These are phyloP conservation scores for Cephus pygmeus DNA, from an alignment of 2,888 invertebrate species.

Conservation along the genomic window DNA sequence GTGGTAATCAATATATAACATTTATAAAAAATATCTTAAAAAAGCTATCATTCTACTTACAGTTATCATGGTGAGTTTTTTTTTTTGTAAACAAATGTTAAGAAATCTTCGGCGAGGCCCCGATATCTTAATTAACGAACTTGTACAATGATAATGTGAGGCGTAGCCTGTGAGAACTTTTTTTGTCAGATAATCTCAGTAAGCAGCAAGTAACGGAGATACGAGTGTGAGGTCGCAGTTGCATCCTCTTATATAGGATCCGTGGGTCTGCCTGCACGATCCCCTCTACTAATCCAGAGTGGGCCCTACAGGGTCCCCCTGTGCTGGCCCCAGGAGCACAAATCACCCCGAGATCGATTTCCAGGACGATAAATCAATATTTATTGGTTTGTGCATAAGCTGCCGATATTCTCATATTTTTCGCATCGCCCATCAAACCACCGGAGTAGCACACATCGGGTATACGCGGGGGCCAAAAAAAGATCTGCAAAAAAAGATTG, in stretches of 20 bases:
- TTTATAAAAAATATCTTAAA: background rate
- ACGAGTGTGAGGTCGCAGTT: conserved; percentile 43
- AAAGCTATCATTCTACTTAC: conserved; percentile 11
- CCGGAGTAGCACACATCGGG: background rate
- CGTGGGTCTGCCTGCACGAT: conserved; percentile 27
- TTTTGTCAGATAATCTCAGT: conserved; percentile 29
- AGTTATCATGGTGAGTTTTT: conserved; percentile 8
- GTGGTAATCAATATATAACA: background rate
- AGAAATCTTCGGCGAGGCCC: background rate
- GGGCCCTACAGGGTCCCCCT: conserved; percentile 33
- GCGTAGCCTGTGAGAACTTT: background rate
- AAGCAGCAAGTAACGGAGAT: conserved; percentile 43
- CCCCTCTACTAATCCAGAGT: conserved; percentile 20
- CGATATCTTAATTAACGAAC: background rate
- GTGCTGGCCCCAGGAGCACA: conserved; percentile 44
- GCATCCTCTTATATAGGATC: conserved; percentile 59
- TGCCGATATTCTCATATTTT: conserved; percentile 14
- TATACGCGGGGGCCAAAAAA: background rate
- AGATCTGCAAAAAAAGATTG: background rate
- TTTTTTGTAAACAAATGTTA: background rate
- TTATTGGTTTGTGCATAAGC: conserved; percentile 52
- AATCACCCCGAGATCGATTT: conserved; percentile 62
- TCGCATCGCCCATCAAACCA: background rate
- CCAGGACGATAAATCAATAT: conserved; percentile 61
- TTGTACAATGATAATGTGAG: background rate